Evolutionary conservation across 2,888 invertebrate species (phyloP), one percentile per base, ranked within the genome.

Genomic region (Cryptocheilus praepositus): DNA sequence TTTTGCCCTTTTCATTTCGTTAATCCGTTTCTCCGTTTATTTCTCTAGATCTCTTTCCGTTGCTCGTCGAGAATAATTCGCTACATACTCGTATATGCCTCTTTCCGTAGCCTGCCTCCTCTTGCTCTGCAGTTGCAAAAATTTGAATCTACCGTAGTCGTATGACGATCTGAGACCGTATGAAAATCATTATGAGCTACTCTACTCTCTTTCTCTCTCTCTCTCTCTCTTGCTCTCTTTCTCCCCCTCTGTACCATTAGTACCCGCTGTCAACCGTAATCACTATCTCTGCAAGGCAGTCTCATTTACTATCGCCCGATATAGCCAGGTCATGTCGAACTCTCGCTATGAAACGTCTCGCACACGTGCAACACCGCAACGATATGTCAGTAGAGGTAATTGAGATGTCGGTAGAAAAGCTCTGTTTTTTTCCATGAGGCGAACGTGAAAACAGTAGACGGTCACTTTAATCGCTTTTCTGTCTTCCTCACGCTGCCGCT

Each of bases 51-150:
- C n/a, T 58, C 53, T 44, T 18, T 11, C 22, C 25, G 45, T 54
- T 28, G 16, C 4, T 25, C 4, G 36, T 36, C 36, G 8, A 36
- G 13, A 36, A 36, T 7, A 11, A 7, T 36, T 36, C 8, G 36
- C 36, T 36, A 36, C 4, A 36, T 25, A 25, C 25, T 3, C 25
- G 25, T 25, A 45, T 63, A 15, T 46, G 18, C 36, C 7, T 36
- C 36, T 4, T 59, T 53, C 43, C 52, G 57, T 69, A 67, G 73
- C 54, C 70, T 73, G 69, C 61, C 67, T 68, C 56, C 69, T 74
- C 46, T 64, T 60, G 74, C 71, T 79, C 70, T 76, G 68, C 67
- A 67, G 70, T 70, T 65, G 57, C 62, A 54, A 68, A 49, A 66
- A 66, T 22, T 58, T 63, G 55, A 46, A 57, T 65, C 51, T 63